Conservation (phyloP, 2,888 invertebrate species). For the Helobdella robusta region DNA sequence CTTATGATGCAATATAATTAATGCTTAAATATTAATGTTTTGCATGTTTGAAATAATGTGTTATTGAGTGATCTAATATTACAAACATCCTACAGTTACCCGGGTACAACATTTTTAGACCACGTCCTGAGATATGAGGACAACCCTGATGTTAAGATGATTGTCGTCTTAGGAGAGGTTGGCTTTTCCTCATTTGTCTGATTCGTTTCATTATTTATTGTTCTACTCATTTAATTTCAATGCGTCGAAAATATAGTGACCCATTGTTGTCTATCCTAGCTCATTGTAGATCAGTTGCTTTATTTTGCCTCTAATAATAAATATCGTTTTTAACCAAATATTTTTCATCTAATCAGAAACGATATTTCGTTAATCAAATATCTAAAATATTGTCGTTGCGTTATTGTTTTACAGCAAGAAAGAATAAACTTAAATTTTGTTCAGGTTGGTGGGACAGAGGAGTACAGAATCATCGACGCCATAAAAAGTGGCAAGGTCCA, state of each 20-base stretch:
- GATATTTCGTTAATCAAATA: no score
- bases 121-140: constrained; percentile 74
- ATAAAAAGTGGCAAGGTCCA: constrained; percentile 68
- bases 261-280: no score
- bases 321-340: no score
- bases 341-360: no score
- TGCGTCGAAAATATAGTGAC: no score
- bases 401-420: no score
- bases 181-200: constrained; percentile 5
- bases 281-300: no score
- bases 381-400: no score
- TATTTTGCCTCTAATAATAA: no score
- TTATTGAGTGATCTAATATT: not conserved
- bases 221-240: not conserved
- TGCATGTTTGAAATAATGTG: not conserved
- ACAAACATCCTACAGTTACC: constrained; percentile 60
- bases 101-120: constrained; percentile 95
- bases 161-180: constrained; percentile 78
- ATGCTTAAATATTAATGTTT: no score
- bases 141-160: constrained; percentile 70
- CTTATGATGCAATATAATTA: no score
- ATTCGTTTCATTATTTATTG: not conserved
- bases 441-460: constrained; percentile 92
- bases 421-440: no score
- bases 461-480: constrained; percentile 87